Evolutionary conservation across 2,113 vertebrate genomes (phyloP).

Genomic region (Willisornis vidua): DNA sequence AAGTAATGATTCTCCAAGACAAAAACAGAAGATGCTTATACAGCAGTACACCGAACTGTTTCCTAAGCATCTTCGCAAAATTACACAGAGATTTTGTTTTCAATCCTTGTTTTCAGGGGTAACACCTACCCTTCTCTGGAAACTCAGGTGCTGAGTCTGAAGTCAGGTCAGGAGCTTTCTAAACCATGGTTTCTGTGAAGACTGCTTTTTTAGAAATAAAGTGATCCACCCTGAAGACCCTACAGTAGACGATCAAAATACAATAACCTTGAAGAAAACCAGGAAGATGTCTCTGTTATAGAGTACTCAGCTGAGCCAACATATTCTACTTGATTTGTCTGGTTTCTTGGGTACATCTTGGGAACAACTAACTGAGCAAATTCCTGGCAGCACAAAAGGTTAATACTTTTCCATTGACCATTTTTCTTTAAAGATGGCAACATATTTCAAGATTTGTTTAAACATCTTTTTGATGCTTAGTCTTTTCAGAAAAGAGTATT

Average conservation of each 20-base stretch:
- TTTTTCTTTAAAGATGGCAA: not conserved
- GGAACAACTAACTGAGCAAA: not conserved
- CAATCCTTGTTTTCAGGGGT: not conserved
- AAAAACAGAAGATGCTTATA: not conserved
- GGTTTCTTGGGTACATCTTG: not conserved
- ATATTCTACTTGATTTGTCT: not conserved
- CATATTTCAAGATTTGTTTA: not conserved
- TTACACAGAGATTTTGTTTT: not conserved
- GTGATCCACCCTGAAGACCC: not conserved
- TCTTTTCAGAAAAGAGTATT: not conserved
- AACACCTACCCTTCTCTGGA: not conserved
- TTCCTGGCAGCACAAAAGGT: not conserved
- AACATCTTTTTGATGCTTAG: not conserved
- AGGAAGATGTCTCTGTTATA: not conserved
- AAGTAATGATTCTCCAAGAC: not conserved
- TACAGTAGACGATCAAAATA: not conserved
- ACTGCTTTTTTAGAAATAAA: not conserved
- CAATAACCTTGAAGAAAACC: not conserved
- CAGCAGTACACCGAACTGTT: not conserved
- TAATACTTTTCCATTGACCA: not conserved
- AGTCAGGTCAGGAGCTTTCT: not conserved
- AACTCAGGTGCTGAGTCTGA: not conserved
- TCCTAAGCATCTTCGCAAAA: not conserved
- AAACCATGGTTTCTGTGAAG: not conserved
- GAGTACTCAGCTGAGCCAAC: not conserved